Base-by-base conservation (phyloP, 2,797 vertebrate species). In the Mallotus villosus region DNA sequence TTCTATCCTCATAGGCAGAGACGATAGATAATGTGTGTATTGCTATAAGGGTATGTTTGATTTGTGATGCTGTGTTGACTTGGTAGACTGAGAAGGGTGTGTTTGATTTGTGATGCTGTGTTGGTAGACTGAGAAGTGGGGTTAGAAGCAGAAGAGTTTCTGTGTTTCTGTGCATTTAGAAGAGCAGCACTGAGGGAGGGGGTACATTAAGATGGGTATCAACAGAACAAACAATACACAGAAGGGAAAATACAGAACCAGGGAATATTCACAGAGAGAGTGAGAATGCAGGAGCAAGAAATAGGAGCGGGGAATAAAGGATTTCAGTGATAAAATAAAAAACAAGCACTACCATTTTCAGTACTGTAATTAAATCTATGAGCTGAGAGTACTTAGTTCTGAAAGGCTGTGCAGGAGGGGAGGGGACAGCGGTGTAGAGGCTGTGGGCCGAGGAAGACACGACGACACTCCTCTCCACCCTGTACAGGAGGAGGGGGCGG, bases 1-100 rank as follows among this genome's bases (percentile, higher is more conserved):
- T 86, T 84, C 84, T 86, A 73, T 86, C 81, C 79, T 86, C 78
- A 78, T 5, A 21, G 58, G 22, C 24, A n/a, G 41, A 14, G 14
- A 16, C 19, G 25, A 29, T 57, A 61, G 72, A 80, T 74, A 60
- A 59, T 11, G 0, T 4, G 21, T 63, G 4, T 65, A 24, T 41
- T 37, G 12, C 32, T 41, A 11, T 27, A 11, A 19, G 3, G 72
- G 19, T 68, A 25, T 5, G 12, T 55, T 14, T 68, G 9, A 34
- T n/a, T 11, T 17, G 67, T 22, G 66, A 25, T 71, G 25, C 24
- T 11, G 41, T 3, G 12, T n/a, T n/a, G n/a, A n/a, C n/a, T 37
- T 37, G 5, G 34, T 37, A 8, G 34, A 37, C 8, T 37, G 34
- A 37, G 34, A 8, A 12, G 27, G 41, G 57, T 25, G 59, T 22